Evolutionary conservation across 2,888 invertebrate genomes (phyloP).

Genomic region (Sminthurinus aureus): DNA sequence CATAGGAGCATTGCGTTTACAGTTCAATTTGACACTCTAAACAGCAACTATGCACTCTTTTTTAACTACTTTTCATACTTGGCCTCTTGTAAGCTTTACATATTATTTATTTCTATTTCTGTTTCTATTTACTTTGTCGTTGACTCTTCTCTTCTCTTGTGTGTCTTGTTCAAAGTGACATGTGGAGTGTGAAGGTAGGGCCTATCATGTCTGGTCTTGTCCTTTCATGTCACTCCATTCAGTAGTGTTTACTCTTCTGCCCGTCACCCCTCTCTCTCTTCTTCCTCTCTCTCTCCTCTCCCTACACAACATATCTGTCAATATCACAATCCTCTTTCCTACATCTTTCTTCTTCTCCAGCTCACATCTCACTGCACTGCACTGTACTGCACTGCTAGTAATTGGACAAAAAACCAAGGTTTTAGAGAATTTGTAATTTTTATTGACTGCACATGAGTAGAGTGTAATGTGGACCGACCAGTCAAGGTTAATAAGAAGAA

Average conservation of each 20-base stretch:
- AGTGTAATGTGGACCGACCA: background rate
- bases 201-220: background rate
- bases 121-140: slow-evolving; percentile 7
- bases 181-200: slow-evolving; percentile 45
- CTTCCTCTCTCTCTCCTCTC: no score
- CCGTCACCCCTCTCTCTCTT: background rate
- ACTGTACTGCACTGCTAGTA: background rate
- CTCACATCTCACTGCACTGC: background rate
- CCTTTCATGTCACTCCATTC: slow-evolving; percentile 30
- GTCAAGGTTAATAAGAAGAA: background rate
- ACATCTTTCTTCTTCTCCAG: background rate
- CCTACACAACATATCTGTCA: no score
- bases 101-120: no score
- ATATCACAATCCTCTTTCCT: no score
- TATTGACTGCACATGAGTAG: background rate
- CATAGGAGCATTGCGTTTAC: no score
- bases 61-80: no score
- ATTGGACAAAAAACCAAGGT: background rate
- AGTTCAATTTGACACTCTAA: no score
- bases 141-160: slow-evolving; percentile 17
- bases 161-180: slow-evolving; percentile 42
- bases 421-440: background rate
- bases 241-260: background rate
- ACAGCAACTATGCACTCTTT: no score
- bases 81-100: no score